Conservation (phyloP, 2,797 vertebrate genomes). For the Spinus olivaceus region DNA sequence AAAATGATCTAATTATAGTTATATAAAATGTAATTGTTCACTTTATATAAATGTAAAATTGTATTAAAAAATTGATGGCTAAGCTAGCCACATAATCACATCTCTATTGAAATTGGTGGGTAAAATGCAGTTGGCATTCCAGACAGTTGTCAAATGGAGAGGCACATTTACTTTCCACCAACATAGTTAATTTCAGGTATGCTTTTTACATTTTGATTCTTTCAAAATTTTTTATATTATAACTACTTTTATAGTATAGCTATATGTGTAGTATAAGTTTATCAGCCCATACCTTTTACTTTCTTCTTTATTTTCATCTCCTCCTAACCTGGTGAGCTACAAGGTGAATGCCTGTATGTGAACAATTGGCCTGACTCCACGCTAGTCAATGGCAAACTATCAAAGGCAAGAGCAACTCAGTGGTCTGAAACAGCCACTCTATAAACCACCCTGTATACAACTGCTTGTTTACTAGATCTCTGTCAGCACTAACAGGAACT, state of each 20-base stretch:
- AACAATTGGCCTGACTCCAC: background rate
- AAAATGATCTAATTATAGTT: background rate
- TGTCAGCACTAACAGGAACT: background rate
- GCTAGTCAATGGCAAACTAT: background rate
- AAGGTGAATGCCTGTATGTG: background rate
- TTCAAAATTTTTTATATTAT: background rate
- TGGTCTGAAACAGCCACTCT: background rate
- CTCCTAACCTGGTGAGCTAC: background rate
- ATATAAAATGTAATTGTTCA: background rate
- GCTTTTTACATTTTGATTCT: background rate
- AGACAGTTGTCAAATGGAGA: background rate
- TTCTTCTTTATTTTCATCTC: background rate
- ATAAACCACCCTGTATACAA: background rate
- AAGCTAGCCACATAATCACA: background rate
- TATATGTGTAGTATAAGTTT: background rate
- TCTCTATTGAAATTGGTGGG: background rate
- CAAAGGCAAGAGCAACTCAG: background rate
- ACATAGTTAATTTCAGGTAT: background rate
- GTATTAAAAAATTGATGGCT: background rate
- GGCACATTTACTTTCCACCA: background rate
- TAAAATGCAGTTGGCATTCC: background rate
- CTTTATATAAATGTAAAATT: background rate
- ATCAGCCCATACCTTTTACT: background rate
- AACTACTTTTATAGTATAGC: background rate
- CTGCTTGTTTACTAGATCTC: background rate